phyloP scores from a whole-genome alignment of 92 coral and sea anemone species.

The Porites lobata region DNA sequence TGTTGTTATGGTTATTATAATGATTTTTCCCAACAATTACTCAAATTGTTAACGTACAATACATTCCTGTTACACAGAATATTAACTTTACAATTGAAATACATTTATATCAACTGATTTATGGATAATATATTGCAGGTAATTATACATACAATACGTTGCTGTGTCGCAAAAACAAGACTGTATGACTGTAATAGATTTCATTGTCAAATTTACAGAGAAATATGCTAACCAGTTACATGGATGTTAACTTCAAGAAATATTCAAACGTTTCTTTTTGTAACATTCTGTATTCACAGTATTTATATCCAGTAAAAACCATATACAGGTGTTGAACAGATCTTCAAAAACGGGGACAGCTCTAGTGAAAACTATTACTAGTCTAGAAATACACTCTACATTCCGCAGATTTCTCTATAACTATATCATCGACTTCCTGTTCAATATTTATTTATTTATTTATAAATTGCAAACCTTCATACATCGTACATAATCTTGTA shows the following conservation, averaged over 20 bases:
- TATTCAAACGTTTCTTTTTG: constrained; percentile 31
- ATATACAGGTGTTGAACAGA: constrained; percentile 13
- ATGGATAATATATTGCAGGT: constrained; percentile 41
- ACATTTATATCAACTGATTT: constrained; percentile 26
- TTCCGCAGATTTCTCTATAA: too few species aligned
- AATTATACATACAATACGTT: constrained; percentile 35
- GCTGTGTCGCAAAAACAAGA: constrained; percentile 23
- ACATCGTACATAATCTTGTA: too few species aligned
- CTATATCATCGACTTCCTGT: too few species aligned
- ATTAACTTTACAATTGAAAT: constrained; percentile 27
- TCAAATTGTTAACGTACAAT: too few species aligned
- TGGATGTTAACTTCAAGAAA: constrained; percentile 44
- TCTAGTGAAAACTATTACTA: constrained; percentile 11
- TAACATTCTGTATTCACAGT: constrained; percentile 16
- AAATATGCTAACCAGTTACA: constrained; percentile 30
- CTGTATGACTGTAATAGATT: constrained; percentile 28
- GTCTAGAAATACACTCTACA: too few species aligned
- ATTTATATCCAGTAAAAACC: constrained; percentile 22
- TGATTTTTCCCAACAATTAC: constrained; percentile 42
- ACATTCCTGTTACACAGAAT: constrained; percentile 4
- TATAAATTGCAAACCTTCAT: too few species aligned
- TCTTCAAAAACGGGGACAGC: constrained; percentile 24
- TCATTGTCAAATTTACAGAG: constrained; percentile 34
- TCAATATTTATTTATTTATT: too few species aligned
- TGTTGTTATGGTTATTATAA: constrained; percentile 38